These are phyloP conservation scores for Orchesella flavescens DNA, from an alignment of 2,888 invertebrate genomes.

Conservation along the genomic window DNA sequence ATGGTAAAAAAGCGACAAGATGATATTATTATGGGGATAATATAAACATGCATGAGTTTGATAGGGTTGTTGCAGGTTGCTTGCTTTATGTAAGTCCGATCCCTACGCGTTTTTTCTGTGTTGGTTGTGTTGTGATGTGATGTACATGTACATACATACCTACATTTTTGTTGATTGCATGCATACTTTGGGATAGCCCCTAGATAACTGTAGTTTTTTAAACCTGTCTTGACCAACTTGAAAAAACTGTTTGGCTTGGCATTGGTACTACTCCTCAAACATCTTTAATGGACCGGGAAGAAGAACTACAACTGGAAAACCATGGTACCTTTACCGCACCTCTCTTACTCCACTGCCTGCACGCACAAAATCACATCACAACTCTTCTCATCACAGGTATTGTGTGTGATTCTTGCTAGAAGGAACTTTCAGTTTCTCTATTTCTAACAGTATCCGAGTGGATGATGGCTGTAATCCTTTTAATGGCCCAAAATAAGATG, in stretches of 20 bases:
- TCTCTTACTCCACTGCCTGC: background rate
- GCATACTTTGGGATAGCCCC: constrained; percentile 58
- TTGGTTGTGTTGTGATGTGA: constrained; percentile 4
- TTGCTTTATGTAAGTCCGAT: background rate
- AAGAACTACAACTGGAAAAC: constrained; percentile 55
- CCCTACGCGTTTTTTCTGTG: background rate
- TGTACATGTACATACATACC: constrained; percentile 32
- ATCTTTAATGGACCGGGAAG: constrained; percentile 52
- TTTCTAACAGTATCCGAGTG: background rate
- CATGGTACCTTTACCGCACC: constrained; percentile 22
- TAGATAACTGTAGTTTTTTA: constrained; percentile 58
- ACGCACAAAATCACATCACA: background rate
- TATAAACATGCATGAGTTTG: background rate
- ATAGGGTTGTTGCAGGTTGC: constrained; percentile 25
- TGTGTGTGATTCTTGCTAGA: background rate
- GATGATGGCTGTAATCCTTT: too few relatives aligned
- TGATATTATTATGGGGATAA: background rate
- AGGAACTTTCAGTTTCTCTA: constrained; percentile 44
- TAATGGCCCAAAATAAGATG: too few relatives aligned
- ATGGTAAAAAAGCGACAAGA: background rate
- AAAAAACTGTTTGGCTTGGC: background rate
- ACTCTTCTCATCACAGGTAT: constrained; percentile 4
- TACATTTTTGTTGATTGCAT: constrained; percentile 24
- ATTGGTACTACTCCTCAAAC: background rate
- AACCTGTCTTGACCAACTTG: constrained; percentile 56